Evolutionary conservation across 2,888 invertebrate species (phyloP).

Genomic region (Bibio marci): DNA sequence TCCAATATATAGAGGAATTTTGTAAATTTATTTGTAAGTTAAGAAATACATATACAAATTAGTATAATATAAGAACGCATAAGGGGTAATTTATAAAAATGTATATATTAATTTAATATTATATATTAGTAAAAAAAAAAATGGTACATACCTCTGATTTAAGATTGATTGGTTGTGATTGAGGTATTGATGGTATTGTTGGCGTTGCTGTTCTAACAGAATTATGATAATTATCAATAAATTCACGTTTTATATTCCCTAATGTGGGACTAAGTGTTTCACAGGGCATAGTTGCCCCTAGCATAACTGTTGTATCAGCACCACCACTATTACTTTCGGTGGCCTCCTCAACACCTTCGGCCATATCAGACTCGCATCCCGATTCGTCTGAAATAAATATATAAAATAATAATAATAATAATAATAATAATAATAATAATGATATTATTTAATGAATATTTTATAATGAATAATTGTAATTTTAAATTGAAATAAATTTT

Average conservation of each 20-base stretch:
- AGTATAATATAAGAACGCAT: no score
- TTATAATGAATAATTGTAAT: no score
- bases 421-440: no score
- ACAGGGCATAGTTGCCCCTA: conserved; percentile 29
- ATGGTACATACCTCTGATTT: conserved; percentile 15
- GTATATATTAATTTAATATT: no score
- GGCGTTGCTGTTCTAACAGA: background rate
- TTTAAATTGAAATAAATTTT: no score
- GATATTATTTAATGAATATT: no score
- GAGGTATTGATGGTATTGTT: conserved; percentile 12
- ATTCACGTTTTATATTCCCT: conserved; percentile 25
- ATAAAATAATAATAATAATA: conserved; percentile 13
- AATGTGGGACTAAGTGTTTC: conserved; percentile 27
- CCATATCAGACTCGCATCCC: conserved; percentile 56
- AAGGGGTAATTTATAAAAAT: no score
- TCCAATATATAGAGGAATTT: no score
- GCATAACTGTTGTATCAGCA: conserved; percentile 21
- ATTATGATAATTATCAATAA: conserved; percentile 15
- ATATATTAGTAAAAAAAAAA: background rate
- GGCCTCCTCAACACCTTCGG: conserved; percentile 49
- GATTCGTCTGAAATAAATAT: conserved; percentile 45
- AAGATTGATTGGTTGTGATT: conserved; percentile 16
- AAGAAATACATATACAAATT: no score
- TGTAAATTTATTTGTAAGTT: no score
- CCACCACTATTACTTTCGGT: conserved; percentile 14